phyloP scores from a whole-genome alignment of 2,113 vertebrate genomes.

The Odontophorus gujanensis region DNA sequence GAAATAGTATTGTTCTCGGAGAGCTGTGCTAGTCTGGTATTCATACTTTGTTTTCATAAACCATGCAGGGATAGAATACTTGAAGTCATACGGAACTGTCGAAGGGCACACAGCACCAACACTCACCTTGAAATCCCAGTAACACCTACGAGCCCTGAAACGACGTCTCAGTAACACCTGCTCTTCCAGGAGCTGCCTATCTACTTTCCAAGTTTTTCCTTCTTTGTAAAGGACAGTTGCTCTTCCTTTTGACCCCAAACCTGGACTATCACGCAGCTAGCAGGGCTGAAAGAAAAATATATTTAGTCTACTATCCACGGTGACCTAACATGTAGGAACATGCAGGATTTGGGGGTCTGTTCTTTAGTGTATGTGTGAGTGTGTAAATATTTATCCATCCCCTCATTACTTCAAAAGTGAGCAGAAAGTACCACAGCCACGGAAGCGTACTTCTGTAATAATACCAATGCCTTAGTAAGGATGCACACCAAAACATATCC shows the following conservation, averaged over 20 bases:
- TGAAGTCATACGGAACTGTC: constrained; percentile 33
- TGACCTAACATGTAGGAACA: not conserved
- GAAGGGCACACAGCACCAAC: not conserved
- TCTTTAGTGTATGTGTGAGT: not conserved
- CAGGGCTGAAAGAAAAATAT: not conserved
- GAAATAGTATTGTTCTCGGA: constrained; percentile 81
- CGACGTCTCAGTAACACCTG: not conserved
- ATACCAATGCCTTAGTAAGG: not conserved
- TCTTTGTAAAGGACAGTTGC: not conserved
- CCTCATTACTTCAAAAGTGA: not conserved
- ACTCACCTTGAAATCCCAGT: not conserved
- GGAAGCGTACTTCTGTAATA: not conserved
- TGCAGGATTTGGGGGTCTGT: not conserved
- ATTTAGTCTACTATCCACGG: not conserved
- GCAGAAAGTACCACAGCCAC: not conserved
- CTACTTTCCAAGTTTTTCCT: not conserved
- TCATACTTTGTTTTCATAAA: constrained; percentile 71
- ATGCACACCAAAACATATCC: not conserved
- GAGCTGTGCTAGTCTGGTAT: constrained; percentile 74
- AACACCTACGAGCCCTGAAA: fast-evolving
- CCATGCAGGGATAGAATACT: constrained; percentile 67
- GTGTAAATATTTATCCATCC: not conserved
- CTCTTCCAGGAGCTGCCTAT: not conserved
- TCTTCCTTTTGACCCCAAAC: not conserved
- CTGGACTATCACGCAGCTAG: not conserved